These are phyloP conservation scores for Aurelia coerulea DNA, from an alignment of 30 jellyfish, hydroid and myxozoan species.

Conservation along the genomic window DNA sequence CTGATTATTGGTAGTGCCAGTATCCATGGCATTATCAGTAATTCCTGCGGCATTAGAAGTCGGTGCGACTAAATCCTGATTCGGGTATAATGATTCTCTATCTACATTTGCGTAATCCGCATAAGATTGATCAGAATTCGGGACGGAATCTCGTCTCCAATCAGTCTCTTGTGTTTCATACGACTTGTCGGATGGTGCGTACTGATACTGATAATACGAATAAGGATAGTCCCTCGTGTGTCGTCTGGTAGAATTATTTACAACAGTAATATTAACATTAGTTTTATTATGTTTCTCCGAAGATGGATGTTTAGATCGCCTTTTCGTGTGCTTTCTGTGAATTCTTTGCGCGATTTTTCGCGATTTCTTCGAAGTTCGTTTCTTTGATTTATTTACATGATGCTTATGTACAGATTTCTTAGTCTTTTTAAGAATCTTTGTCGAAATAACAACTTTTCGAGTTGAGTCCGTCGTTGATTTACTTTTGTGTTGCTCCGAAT, in stretches of 20 bases:
- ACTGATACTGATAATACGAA: constrained; percentile 59
- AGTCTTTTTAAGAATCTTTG: constrained; percentile 13
- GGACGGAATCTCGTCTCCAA: constrained; percentile 64
- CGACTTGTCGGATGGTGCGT: constrained; percentile 55
- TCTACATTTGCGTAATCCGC: constrained; percentile 31
- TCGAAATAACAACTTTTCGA: background rate
- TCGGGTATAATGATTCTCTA: constrained; percentile 22
- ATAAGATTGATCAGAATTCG: constrained; percentile 32
- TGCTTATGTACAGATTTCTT: constrained; percentile 3
- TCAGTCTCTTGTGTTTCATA: constrained; percentile 71
- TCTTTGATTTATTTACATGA: background rate
- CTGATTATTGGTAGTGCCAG: constrained; percentile 11
- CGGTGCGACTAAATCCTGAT: constrained; percentile 38
- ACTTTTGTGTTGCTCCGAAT: constrained; percentile 6
- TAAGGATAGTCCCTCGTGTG: constrained; percentile 74
- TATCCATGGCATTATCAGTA: constrained; percentile 7
- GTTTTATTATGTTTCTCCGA: constrained; percentile 4
- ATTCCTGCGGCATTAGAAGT: constrained; percentile 8
- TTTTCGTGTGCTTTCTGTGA: constrained; percentile 74
- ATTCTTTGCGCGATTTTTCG: constrained; percentile 31
- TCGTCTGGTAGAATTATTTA: constrained; percentile 43
- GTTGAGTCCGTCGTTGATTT: background rate
- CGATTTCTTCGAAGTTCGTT: constrained; percentile 41
- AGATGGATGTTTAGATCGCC: constrained; percentile 49
- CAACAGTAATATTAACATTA: background rate